These are phyloP conservation scores for Mustelus asterias DNA, from an alignment of 2,113 vertebrate genomes.

Conservation along the genomic window DNA sequence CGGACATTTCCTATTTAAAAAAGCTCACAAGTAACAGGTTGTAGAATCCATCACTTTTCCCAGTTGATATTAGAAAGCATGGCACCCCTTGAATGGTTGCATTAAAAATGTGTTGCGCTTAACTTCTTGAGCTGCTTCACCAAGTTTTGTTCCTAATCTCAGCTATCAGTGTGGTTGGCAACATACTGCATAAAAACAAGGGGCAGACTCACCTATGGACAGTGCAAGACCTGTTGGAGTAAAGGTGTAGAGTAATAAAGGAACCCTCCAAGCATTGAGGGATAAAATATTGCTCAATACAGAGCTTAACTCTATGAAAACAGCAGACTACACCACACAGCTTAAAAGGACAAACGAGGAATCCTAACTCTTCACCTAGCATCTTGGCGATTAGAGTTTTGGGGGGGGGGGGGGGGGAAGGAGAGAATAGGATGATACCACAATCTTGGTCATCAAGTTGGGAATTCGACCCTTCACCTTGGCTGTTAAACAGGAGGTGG, in stretches of 20 bases:
- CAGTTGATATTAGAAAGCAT: background rate
- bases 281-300: background rate
- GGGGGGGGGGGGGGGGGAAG: no score
- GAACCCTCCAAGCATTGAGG: background rate
- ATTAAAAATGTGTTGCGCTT: background rate
- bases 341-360: background rate
- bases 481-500: background rate
- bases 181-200: background rate
- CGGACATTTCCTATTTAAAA: background rate
- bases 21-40: background rate
- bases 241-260: slow-evolving; percentile 9
- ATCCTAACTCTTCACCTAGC: background rate
- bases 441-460: background rate
- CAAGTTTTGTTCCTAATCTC: background rate
- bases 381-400: background rate
- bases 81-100: background rate
- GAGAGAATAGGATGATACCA: background rate
- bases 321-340: background rate
- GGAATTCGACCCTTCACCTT: background rate
- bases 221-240: background rate
- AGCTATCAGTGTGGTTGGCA: background rate
- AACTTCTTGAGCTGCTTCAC: background rate
- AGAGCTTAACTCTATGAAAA: background rate
- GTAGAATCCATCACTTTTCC: background rate
- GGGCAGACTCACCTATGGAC: background rate